Percentiles rank a stretch among this genome's conserved stretches.
These are phyloP conservation scores for Strigamia maritima DNA, from an alignment of 2,888 invertebrate genomes.

Conservation along the genomic window DNA sequence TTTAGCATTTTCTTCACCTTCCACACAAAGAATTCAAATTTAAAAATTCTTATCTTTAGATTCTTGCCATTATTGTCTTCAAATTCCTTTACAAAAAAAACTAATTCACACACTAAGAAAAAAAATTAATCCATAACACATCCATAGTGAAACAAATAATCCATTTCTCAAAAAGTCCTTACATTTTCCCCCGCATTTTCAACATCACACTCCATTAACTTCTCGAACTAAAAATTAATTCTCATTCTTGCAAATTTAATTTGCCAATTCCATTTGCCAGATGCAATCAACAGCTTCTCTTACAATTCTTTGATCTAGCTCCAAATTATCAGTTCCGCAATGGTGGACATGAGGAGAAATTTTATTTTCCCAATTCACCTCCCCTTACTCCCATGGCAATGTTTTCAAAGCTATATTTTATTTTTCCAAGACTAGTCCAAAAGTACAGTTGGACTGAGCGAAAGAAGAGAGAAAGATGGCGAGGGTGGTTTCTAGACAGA, in stretches of 20 bases:
- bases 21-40: neutral
- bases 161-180: neutral
- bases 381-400: conserved; percentile 5
- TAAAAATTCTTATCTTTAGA: neutral
- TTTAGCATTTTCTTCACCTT: neutral
- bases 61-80: neutral
- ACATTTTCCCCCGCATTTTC: neutral
- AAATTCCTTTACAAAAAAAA: neutral
- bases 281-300: conserved; percentile 12
- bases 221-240: conserved; percentile 7
- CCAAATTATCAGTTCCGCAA: conserved; percentile 27
- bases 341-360: conserved; percentile 27
- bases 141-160: neutral
- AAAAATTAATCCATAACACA: neutral
- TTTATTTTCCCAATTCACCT: conserved; percentile 27
- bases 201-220: neutral
- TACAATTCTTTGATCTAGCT: conserved; percentile 22
- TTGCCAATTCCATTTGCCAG: conserved; percentile 21
- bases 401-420: conserved; percentile 21
- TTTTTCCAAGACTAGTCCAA: conserved; percentile 4
- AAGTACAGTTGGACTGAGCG: neutral
- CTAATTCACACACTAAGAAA: neutral
- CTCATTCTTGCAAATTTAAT: conserved; percentile 17
- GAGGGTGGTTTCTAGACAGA: neutral
- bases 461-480: neutral